Evolutionary conservation across 2,888 invertebrate genomes (phyloP).

Genomic region (Sacculina carcini): DNA sequence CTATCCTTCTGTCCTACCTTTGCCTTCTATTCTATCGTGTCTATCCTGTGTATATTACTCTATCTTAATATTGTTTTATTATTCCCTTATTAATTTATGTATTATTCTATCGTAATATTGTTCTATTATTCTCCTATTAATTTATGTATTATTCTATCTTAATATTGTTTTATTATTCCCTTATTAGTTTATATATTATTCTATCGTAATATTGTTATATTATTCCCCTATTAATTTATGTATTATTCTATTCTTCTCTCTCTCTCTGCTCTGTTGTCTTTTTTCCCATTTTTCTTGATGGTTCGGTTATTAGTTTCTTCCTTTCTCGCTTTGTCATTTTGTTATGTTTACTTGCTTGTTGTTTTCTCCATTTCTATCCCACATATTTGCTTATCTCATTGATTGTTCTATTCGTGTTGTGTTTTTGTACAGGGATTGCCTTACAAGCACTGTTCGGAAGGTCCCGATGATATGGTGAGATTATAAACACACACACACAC

Average conservation of each 20-base stretch:
- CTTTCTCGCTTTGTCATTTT: neutral
- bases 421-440: conserved; percentile 39
- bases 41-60: too few species aligned
- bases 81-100: too few species aligned
- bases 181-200: conserved; percentile 4
- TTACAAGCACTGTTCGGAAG: conserved; percentile 89
- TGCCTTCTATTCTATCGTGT: too few species aligned
- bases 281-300: neutral
- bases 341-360: neutral
- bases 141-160: neutral
- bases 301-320: neutral
- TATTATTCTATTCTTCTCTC: conserved; percentile 6
- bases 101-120: too few species aligned
- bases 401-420: conserved; percentile 6
- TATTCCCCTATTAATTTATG: too few species aligned
- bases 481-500: too few species aligned
- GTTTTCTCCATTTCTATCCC: neutral
- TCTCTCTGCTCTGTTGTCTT: neutral
- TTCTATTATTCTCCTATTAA: too few species aligned
- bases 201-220: neutral
- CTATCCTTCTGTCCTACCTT: too few species aligned
- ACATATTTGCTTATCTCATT: neutral
- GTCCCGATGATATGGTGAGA: conserved; percentile 91
- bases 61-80: too few species aligned
- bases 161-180: neutral